Percentiles rank a stretch among this genome's conserved stretches.
Conservation (phyloP, 2,113 vertebrate species). For the Clarias batrachus region DNA sequence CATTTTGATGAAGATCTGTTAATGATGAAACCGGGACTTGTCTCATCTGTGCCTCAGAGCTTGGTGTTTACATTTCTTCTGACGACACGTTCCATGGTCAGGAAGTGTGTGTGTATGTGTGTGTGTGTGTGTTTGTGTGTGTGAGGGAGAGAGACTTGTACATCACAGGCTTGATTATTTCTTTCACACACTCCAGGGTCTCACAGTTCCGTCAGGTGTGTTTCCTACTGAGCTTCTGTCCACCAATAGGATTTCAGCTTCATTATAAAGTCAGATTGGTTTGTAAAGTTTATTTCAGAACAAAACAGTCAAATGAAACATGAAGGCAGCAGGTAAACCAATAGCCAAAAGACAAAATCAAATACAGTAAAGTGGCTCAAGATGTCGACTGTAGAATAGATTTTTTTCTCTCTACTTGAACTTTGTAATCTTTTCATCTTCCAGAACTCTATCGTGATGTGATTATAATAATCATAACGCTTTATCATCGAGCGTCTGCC, state of each 20-base stretch:
- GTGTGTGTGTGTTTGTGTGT: too few species aligned
- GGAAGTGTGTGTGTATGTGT: not conserved
- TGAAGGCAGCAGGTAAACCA: not conserved
- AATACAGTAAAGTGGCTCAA: not conserved
- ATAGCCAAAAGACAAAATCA: not conserved
- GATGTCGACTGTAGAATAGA: not conserved
- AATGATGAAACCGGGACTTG: not conserved
- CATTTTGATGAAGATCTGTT: not conserved
- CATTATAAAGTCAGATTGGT: not conserved
- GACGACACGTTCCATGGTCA: not conserved
- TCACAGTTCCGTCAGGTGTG: not conserved
- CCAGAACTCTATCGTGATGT: not conserved
- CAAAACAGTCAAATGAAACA: not conserved
- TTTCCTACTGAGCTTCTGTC: not conserved
- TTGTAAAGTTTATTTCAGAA: not conserved
- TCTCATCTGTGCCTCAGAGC: not conserved
- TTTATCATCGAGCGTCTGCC: not conserved
- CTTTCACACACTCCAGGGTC: not conserved
- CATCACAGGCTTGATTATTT: too few species aligned
- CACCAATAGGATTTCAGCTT: not conserved
- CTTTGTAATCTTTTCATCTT: not conserved
- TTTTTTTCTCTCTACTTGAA: not conserved
- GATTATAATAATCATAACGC: not conserved
- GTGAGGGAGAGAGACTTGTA: not conserved
- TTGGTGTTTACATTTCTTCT: not conserved